These are phyloP conservation scores for Brachionus paranguensis DNA, from an alignment of 1,140 invertebrate genomes.

Conservation along the genomic window DNA sequence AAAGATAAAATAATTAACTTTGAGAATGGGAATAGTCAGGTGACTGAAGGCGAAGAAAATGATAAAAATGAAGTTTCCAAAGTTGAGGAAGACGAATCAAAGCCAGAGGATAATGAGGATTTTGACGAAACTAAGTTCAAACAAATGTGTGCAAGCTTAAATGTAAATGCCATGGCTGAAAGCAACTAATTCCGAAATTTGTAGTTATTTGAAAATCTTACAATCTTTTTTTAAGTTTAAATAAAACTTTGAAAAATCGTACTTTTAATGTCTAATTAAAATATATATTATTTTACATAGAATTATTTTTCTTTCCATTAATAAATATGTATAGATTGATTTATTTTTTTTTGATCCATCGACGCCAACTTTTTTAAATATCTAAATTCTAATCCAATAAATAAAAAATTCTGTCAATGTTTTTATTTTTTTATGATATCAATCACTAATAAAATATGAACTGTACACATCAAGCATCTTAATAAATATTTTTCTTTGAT, in stretches of 20 bases:
- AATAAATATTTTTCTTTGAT: no score
- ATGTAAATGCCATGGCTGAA: conserved; percentile 4
- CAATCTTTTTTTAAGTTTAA: background rate
- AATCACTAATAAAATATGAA: no score
- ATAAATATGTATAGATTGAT: background rate
- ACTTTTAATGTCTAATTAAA: background rate
- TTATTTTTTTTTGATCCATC: background rate
- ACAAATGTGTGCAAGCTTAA: conserved; percentile 21
- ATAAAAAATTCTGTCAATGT: no score
- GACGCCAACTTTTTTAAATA: no score
- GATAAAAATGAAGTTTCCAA: background rate
- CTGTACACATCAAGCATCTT: no score
- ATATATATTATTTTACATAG: background rate
- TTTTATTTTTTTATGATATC: no score
- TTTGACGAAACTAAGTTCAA: conserved; percentile 24
- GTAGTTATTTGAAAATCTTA: background rate
- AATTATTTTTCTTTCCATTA: background rate
- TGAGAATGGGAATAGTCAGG: background rate
- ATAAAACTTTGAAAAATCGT: conserved; percentile 16
- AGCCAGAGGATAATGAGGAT: background rate
- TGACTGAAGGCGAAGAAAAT: background rate
- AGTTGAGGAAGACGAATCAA: background rate
- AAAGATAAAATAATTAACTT: background rate
- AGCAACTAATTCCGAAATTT: background rate
- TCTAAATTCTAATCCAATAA: no score